phyloP scores from a whole-genome alignment of 2,888 invertebrate genomes.

The Drosophila putrida region DNA sequence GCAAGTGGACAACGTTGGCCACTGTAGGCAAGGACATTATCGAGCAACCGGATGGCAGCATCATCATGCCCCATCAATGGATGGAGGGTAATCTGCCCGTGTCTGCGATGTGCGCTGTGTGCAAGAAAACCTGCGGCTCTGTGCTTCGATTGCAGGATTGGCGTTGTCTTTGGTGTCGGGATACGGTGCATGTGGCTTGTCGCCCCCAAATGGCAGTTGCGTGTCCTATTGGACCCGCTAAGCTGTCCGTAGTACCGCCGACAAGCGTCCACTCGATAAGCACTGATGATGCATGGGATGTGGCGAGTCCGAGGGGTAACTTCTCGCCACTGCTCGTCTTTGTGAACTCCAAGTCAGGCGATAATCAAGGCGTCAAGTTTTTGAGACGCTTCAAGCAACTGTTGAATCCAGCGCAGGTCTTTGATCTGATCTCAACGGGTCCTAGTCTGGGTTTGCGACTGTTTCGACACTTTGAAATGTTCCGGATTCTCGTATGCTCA shows the following conservation, averaged over 20 bases:
- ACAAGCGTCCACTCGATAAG: constrained; percentile 96
- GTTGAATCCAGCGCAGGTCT: constrained; percentile 98
- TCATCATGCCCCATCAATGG: constrained; percentile 99
- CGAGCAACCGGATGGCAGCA: constrained; percentile 95
- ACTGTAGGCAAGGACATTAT: constrained; percentile 98
- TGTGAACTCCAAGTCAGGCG: constrained; percentile 99
- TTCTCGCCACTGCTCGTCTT: constrained; percentile 95
- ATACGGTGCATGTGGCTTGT: constrained; percentile 96
- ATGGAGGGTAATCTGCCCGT: constrained; percentile 98
- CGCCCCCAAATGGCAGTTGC: constrained; percentile 91
- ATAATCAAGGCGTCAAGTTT: constrained; percentile 99
- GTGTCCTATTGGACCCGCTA: constrained; percentile 95
- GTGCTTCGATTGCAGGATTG: constrained; percentile 97
- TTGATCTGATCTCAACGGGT: constrained; percentile 96
- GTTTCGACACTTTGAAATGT: constrained; percentile 97
- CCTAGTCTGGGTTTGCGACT: constrained; percentile 93
- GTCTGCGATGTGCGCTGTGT: constrained; percentile 95
- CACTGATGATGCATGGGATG: constrained; percentile 96
- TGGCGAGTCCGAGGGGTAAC: constrained; percentile 88
- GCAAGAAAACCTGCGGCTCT: constrained; percentile 98
- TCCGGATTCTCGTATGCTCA: constrained; percentile 98
- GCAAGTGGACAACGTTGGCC: constrained; percentile 99
- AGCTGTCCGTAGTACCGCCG: constrained; percentile 97
- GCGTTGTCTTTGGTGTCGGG: constrained; percentile 98
- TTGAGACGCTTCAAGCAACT: constrained; percentile 97